These are phyloP conservation scores for Sorex araneus DNA, from an alignment of 2,113 vertebrate genomes.

Conservation along the genomic window DNA sequence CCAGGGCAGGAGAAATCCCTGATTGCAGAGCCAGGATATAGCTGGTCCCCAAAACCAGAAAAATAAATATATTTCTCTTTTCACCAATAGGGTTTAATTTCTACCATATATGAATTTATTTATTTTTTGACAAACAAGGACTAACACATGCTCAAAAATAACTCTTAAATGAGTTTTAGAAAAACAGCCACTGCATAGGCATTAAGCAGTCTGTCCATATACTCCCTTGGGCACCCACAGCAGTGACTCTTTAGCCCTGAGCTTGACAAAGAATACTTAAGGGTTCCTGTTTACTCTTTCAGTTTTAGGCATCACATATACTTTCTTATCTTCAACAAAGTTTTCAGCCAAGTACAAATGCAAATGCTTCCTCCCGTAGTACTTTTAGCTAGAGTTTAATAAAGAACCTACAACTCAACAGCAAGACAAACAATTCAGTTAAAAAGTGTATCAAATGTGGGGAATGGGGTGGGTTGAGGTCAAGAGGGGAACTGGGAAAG, in stretches of 20 bases:
- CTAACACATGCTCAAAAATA: too few relatives aligned
- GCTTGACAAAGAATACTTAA: slow-evolving; percentile 13
- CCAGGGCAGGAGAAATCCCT: too few relatives aligned
- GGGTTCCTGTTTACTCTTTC: background rate
- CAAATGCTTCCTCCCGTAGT: background rate
- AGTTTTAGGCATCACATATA: background rate
- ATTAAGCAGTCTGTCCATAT: too few relatives aligned
- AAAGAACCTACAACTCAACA: slow-evolving; percentile 25
- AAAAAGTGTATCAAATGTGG: background rate
- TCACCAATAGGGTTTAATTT: background rate
- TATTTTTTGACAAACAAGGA: slow-evolving; percentile 5
- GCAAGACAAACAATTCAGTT: background rate
- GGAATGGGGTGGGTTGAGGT: background rate
- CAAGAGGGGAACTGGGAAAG: too few relatives aligned
- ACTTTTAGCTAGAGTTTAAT: slow-evolving; percentile 26
- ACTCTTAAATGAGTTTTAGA: too few relatives aligned
- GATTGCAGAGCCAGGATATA: too few relatives aligned
- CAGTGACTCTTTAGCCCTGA: background rate
- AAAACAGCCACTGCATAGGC: too few relatives aligned
- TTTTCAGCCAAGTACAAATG: slow-evolving; percentile 8
- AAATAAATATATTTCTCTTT: too few relatives aligned
- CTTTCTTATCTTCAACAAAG: background rate
- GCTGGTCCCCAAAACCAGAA: too few relatives aligned
- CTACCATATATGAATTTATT: background rate
- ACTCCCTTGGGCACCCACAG: background rate